Percentiles rank a stretch among this genome's conserved stretches.
Conservation (phyloP, 1,140 invertebrate species). For the Ips nitidus region DNA sequence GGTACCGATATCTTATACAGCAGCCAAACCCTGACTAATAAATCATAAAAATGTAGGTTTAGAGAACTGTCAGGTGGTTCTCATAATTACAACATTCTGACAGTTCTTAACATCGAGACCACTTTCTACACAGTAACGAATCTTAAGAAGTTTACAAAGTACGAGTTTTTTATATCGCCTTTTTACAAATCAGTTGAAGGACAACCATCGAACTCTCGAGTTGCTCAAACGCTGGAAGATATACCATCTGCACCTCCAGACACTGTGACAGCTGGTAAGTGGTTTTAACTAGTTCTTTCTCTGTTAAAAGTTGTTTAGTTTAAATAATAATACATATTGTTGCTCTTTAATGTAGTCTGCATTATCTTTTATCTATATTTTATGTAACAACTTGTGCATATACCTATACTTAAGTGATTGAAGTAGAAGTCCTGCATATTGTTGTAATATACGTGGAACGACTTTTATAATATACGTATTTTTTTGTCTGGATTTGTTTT, state of each 20-base stretch:
- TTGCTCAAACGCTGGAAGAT: slow-evolving; percentile 71
- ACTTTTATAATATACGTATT: too few species aligned
- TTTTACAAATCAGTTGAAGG: slow-evolving; percentile 84
- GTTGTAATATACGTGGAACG: too few species aligned
- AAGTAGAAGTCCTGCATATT: too few species aligned
- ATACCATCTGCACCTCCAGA: slow-evolving; percentile 79
- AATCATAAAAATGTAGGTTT: slow-evolving; percentile 56
- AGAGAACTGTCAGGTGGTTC: slow-evolving; percentile 69
- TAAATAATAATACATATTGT: too few species aligned
- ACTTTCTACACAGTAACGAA: slow-evolving; percentile 66
- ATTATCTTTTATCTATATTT: too few species aligned
- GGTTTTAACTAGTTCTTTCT: not conserved
- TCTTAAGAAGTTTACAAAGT: slow-evolving; percentile 80
- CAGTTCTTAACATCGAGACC: slow-evolving; percentile 57
- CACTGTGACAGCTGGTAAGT: slow-evolving; percentile 67
- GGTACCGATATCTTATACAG: slow-evolving; percentile 1
- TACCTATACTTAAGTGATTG: too few species aligned
- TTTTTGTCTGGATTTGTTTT: too few species aligned
- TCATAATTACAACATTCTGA: slow-evolving; percentile 69
- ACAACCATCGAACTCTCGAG: slow-evolving; percentile 74
- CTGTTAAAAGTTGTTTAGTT: not conserved
- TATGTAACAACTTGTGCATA: too few species aligned
- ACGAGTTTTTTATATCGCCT: slow-evolving; percentile 87
- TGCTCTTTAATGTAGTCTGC: too few species aligned
- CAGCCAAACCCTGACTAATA: too few species aligned